Evolutionary conservation across 2,888 invertebrate species (phyloP).

Genomic region (Clostera curtula): DNA sequence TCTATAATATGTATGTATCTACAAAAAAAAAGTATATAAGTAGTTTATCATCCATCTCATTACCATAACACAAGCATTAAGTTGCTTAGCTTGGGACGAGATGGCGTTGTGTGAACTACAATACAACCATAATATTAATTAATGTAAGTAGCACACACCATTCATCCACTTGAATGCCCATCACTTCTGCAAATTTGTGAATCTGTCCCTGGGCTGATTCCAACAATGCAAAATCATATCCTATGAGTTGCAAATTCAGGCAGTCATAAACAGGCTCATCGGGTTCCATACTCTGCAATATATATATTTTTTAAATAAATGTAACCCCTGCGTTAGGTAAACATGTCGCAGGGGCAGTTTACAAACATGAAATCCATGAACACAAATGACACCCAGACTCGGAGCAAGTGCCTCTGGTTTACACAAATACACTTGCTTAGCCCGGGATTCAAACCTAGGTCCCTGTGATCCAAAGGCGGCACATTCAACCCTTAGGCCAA

Average conservation of each 20-base stretch:
- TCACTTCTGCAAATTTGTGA: conserved; percentile 80
- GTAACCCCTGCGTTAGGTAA: background rate
- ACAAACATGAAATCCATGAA: background rate
- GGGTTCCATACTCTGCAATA: conserved; percentile 76
- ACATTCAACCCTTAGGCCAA: too few relatives aligned
- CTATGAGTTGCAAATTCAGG: conserved; percentile 85
- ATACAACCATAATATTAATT: background rate
- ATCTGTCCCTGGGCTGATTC: conserved; percentile 88
- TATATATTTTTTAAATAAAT: background rate
- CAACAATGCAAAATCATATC: conserved; percentile 87
- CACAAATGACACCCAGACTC: too few relatives aligned
- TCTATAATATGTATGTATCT: too few relatives aligned
- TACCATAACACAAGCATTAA: too few relatives aligned
- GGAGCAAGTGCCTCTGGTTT: too few relatives aligned
- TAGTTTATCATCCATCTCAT: too few relatives aligned
- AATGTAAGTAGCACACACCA: conserved; percentile 55
- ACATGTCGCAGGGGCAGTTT: background rate
- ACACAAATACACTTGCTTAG: too few relatives aligned
- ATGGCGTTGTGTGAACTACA: background rate
- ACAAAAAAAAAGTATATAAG: too few relatives aligned
- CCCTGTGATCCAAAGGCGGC: too few relatives aligned
- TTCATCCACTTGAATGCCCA: conserved; percentile 86
- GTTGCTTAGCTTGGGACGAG: too few relatives aligned
- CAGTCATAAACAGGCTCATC: conserved; percentile 83
- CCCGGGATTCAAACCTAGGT: too few relatives aligned